Evolutionary conservation across 2,888 invertebrate species (phyloP).

Genomic region (Clostera curtula): DNA sequence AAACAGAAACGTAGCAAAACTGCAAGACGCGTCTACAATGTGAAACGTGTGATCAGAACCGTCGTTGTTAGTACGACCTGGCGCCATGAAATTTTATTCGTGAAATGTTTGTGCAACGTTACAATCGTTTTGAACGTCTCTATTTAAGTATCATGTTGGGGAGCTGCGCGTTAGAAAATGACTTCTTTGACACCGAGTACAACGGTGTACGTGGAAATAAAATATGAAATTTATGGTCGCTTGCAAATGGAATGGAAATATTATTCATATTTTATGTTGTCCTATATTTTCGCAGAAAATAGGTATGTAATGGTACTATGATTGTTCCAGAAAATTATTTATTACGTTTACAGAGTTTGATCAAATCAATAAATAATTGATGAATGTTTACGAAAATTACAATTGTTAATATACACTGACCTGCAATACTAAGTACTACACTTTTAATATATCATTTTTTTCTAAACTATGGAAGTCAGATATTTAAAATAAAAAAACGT

Average conservation of each 20-base stretch:
- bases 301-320: no score
- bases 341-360: no score
- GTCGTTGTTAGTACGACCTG: constrained; percentile 65
- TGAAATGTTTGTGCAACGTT: constrained; percentile 27
- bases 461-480: no score
- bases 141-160: constrained; percentile 25
- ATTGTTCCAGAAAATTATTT: no score
- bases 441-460: no score
- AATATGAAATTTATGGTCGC: constrained; percentile 20
- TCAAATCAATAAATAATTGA: no score
- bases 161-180: constrained; percentile 21
- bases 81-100: constrained; percentile 57
- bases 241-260: constrained; percentile 7
- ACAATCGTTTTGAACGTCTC: constrained; percentile 29
- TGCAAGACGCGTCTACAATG: constrained; percentile 63
- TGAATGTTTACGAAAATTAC: no score
- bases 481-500: no score
- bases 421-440: no score
- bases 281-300: no score
- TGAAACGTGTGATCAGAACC: constrained; percentile 69
- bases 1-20: constrained; percentile 51
- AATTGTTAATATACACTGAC: no score
- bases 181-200: constrained; percentile 24
- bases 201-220: constrained; percentile 22
- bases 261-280: constrained; percentile 3